phyloP scores from a whole-genome alignment of 1,140 invertebrate genomes.

The Drosophila jambulina region DNA sequence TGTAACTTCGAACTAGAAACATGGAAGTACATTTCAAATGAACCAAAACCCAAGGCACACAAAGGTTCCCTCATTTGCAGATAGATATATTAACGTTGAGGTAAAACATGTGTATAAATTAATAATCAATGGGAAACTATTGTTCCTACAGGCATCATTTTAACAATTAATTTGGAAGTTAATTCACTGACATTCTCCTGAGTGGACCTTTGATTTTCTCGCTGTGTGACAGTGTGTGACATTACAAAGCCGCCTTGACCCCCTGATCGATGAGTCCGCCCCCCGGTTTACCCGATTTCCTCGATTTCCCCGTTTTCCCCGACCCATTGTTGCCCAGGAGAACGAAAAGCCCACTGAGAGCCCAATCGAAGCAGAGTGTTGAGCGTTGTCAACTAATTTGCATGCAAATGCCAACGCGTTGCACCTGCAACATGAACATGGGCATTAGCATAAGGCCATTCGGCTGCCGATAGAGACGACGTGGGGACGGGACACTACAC shows the following conservation, averaged over 20 bases:
- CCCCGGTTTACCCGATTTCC: neutral
- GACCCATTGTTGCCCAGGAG: conserved; percentile 8
- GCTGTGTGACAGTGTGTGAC: conserved; percentile 7
- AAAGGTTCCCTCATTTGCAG: neutral
- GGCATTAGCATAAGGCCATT: conserved; percentile 60
- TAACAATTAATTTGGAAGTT: neutral
- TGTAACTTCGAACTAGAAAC: neutral
- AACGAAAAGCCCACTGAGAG: conserved; percentile 16
- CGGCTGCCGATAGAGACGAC: conserved; percentile 11
- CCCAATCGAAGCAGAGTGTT: conserved; percentile 47
- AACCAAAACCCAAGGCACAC: neutral
- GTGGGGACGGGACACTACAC: conserved; percentile 5
- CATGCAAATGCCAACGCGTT: conserved; percentile 78
- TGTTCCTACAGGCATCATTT: too few relatives aligned
- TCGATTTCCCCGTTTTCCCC: neutral
- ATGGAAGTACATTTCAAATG: too few relatives aligned
- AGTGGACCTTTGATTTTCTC: neutral
- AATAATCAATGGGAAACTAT: neutral
- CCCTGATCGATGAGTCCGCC: conserved; percentile 9
- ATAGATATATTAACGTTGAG: neutral
- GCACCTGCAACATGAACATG: conserved; percentile 76
- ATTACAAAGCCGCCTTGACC: conserved; percentile 28
- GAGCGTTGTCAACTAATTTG: conserved; percentile 71
- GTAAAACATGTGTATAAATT: neutral
- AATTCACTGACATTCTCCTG: too few relatives aligned